Conservation (phyloP, 1,140 invertebrate species). For the Metaphire vulgaris region DNA sequence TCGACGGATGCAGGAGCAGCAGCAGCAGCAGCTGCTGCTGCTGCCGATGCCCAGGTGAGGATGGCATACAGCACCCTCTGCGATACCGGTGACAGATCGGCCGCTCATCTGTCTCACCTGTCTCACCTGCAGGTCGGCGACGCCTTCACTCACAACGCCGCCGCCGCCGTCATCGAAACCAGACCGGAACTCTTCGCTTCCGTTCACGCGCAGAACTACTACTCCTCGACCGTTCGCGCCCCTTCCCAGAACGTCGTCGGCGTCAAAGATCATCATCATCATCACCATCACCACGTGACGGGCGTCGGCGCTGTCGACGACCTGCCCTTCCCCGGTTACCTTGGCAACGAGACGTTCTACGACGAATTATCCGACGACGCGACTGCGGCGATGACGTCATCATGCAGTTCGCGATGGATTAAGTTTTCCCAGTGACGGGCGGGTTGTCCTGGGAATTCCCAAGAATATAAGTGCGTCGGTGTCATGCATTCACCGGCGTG, state of each 20-base stretch:
- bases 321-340: too few relatives aligned
- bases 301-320: neutral
- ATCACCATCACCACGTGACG: neutral
- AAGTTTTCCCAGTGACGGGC: neutral
- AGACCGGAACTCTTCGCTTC: neutral
- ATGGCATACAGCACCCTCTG: neutral
- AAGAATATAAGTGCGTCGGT: too few relatives aligned
- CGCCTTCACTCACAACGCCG: neutral
- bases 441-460: too few relatives aligned
- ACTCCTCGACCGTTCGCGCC: neutral
- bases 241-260: neutral
- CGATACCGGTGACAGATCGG: neutral
- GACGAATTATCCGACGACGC: neutral
- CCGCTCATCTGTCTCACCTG: too few relatives aligned
- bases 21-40: too few relatives aligned
- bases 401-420: neutral
- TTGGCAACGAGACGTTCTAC: neutral
- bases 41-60: too few relatives aligned
- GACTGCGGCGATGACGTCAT: neutral
- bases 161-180: neutral
- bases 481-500: too few relatives aligned
- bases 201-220: neutral
- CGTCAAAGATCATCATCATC: neutral
- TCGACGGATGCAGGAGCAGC: too few relatives aligned
- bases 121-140: neutral